A percentile compares a stretch with the other conserved stretches of the same genome.
Evolutionary conservation across 2,888 invertebrate species (phyloP).

Genomic region (Napeogenes inachia): DNA sequence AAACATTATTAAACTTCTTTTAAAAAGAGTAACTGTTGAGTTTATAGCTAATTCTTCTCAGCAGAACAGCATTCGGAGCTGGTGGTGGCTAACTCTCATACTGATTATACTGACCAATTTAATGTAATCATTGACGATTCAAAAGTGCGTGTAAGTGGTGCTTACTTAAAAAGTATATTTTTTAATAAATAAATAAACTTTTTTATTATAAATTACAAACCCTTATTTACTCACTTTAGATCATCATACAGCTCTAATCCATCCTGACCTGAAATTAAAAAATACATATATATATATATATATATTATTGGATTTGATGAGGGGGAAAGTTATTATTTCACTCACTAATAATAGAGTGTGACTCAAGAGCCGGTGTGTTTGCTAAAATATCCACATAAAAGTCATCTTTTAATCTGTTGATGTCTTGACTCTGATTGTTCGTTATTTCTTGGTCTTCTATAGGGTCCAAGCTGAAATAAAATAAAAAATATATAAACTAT

Average conservation of each 20-base stretch:
- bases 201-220: no score
- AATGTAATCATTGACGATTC: no score
- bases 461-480: conserved; percentile 49
- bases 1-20: no score
- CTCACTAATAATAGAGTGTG: conserved; percentile 55
- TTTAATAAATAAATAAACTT: no score
- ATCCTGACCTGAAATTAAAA: conserved; percentile 39
- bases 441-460: conserved; percentile 49
- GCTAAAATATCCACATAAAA: conserved; percentile 64
- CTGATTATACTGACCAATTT: no score
- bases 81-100: no score
- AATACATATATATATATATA: conserved; percentile 3
- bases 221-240: conserved; percentile 43
- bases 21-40: no score
- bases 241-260: conserved; percentile 53
- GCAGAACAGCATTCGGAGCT: no score
- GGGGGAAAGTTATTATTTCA: background rate
- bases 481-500: conserved; percentile 11
- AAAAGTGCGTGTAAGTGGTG: no score
- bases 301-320: background rate
- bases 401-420: conserved; percentile 62
- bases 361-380: conserved; percentile 54
- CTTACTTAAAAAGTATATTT: no score
- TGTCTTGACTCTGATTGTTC: conserved; percentile 31
- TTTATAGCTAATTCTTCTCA: no score